phyloP scores from a whole-genome alignment of 2,113 vertebrate species.

The Muscicapa adusta region DNA sequence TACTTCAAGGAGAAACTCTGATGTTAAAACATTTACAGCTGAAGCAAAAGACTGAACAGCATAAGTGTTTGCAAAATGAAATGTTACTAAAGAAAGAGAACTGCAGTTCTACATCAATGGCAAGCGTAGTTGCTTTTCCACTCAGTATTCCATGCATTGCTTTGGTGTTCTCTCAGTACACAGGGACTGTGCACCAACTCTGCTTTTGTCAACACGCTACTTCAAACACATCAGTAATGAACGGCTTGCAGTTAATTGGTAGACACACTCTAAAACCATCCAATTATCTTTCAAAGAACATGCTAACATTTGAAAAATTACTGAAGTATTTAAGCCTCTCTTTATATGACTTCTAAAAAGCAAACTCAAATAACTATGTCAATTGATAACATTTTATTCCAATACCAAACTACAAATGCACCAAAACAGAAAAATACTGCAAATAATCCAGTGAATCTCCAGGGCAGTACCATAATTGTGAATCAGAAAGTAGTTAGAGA shows the following conservation, averaged over 20 bases:
- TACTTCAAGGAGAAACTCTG: conserved; percentile 34
- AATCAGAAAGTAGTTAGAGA: background rate
- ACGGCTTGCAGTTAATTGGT: conserved; percentile 39
- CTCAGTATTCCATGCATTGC: conserved; percentile 71
- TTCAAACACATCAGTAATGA: conserved; percentile 52
- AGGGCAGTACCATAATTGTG: background rate
- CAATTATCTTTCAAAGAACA: conserved; percentile 6
- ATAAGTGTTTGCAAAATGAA: conserved; percentile 39
- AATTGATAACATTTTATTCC: background rate
- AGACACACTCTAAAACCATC: conserved; percentile 56
- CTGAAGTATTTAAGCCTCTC: background rate
- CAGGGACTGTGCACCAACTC: conserved; percentile 32
- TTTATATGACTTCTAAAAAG: background rate
- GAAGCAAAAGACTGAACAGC: conserved; percentile 39
- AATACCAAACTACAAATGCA: background rate
- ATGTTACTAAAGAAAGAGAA: conserved; percentile 34
- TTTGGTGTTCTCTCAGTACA: conserved; percentile 69
- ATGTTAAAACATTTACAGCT: conserved; percentile 20
- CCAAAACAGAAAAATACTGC: background rate
- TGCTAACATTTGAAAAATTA: background rate
- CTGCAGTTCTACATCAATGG: conserved; percentile 89
- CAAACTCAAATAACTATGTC: background rate
- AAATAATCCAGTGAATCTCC: background rate
- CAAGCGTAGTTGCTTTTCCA: conserved; percentile 86
- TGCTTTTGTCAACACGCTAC: conserved; percentile 41